Conservation (phyloP, 1,140 invertebrate genomes). For the Zaprionus inermis region DNA sequence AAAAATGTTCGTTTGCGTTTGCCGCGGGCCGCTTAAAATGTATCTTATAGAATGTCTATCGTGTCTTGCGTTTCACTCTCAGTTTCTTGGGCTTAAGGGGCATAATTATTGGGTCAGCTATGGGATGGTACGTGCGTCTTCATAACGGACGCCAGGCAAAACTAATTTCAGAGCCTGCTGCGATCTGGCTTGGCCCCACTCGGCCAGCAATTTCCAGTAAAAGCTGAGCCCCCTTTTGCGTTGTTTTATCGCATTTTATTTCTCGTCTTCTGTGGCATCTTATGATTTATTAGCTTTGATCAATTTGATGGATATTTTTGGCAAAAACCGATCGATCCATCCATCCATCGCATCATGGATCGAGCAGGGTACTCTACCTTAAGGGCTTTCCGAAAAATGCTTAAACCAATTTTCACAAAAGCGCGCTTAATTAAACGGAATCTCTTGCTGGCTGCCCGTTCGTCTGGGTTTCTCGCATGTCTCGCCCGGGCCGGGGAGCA, state of each 20-base stretch:
- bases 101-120: constrained; percentile 80
- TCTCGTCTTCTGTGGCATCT: constrained; percentile 55
- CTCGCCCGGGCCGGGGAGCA: neutral
- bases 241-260: constrained; percentile 26
- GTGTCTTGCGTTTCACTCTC: constrained; percentile 69
- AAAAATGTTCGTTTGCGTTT: constrained; percentile 51
- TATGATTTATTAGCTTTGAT: constrained; percentile 81
- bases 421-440: constrained; percentile 80
- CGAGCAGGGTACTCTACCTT: constrained; percentile 45
- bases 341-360: constrained; percentile 37
- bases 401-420: constrained; percentile 77
- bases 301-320: constrained; percentile 81
- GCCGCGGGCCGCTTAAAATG: constrained; percentile 54
- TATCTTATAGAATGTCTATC: constrained; percentile 57
- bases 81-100: constrained; percentile 53
- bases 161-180: constrained; percentile 69
- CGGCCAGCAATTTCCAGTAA: constrained; percentile 74
- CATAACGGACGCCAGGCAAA: constrained; percentile 58
- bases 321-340: constrained; percentile 58
- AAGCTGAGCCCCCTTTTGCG: constrained; percentile 49
- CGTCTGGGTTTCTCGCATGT: constrained; percentile 7
- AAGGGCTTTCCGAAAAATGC: constrained; percentile 78
- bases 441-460: constrained; percentile 53
- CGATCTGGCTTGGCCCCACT: constrained; percentile 8
- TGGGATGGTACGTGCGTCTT: constrained; percentile 40